Evolutionary conservation across 2,113 vertebrate species (phyloP), one percentile per base, ranked within the genome.

Genomic region (Prietella phreatophila): DNA sequence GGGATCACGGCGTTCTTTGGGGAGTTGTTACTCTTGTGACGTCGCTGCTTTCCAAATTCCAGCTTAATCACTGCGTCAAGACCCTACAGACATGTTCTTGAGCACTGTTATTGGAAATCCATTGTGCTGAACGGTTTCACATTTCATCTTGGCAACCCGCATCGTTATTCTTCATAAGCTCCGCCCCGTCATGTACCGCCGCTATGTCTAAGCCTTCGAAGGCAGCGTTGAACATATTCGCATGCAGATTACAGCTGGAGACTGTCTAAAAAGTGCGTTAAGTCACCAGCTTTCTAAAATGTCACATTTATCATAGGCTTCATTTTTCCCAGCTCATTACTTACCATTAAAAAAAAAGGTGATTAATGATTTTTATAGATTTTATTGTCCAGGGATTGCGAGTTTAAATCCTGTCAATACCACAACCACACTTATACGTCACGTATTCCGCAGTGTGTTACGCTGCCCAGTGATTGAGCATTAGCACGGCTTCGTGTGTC

Each of bases 331-430:
- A 20, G 65, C 14, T 33, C 14, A 2, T 17, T 6, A 17, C 33
- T 33, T 19, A 33, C 30, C 11, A 67, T 65, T 65, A 2, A n/a
- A 27, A 30, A 30, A 67, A 67, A 25, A 5, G 11, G 13, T 67
- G 65, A 30, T 67, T 4, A 67, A 15, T 30, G 13, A n/a, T 30
- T 30, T 61, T 2, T 10, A 2, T 25, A 14, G 0, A 11, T 30
- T 65, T 36, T 19, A 19, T 71, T 10, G 0, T 33, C 2, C 2
- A 0, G 5, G 2, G 65, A 33, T 33, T 1, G 1, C 4, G 1
- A 17, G 65, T 69, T 69, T 33, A 17, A 63, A 63, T 63, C 10
- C 61, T 65, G 3, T 65, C 27, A 13, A 14, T 65, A 3, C 27
- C 63, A 65, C 27, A n/a, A 47, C 42, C 42, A 47, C 5, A 47